A percentile compares a stretch with the other conserved stretches of the same genome.
These are phyloP conservation scores for Apamea monoglypha DNA, from an alignment of 2,888 invertebrate species.

Conservation along the genomic window DNA sequence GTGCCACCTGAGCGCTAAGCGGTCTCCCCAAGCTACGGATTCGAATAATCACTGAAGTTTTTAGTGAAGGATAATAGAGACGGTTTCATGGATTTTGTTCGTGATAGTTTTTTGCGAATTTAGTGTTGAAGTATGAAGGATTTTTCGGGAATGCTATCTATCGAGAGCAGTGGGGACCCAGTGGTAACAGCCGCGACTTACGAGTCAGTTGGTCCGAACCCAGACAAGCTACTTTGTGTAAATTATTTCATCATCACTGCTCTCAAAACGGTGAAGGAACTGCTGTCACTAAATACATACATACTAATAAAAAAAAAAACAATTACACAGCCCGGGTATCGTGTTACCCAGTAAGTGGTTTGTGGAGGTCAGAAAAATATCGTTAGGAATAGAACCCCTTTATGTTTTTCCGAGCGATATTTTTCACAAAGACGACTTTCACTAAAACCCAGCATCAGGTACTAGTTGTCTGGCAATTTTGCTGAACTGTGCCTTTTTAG, in stretches of 20 bases:
- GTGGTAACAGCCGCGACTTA: no score
- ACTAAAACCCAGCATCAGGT: not conserved
- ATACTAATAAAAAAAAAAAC: not conserved
- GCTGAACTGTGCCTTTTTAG: no score
- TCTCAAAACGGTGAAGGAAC: not conserved
- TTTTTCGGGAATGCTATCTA: not conserved
- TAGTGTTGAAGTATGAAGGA: not conserved
- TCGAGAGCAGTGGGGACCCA: no score
- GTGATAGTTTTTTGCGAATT: constrained; percentile 7
- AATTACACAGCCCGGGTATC: not conserved
- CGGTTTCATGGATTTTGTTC: constrained; percentile 16
- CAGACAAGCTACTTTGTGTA: no score
- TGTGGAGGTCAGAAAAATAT: no score
- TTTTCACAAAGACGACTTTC: not conserved
- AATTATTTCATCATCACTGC: no score
- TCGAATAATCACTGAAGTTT: constrained; percentile 62
- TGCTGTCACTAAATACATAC: no score
- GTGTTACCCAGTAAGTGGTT: no score
- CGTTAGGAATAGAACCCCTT: no score
- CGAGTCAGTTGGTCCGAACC: no score
- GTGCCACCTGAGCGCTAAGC: constrained; percentile 63
- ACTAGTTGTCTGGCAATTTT: no score
- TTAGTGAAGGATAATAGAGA: constrained; percentile 51
- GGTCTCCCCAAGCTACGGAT: constrained; percentile 51
- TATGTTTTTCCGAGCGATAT: not conserved